Conservation (phyloP, 2,113 vertebrate species). For the Sardina pilchardus region DNA sequence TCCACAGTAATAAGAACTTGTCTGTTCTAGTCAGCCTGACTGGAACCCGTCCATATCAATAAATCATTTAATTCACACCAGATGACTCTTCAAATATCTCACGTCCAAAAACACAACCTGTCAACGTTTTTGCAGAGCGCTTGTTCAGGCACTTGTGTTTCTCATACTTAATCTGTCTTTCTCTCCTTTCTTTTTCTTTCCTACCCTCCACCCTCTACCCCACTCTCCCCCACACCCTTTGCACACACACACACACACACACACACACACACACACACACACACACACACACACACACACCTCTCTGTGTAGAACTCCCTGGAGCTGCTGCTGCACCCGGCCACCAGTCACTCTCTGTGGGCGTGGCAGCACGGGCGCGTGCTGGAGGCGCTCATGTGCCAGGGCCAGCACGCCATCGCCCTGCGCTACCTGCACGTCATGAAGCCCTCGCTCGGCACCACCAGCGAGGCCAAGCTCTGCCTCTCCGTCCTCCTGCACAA, state of each 20-base stretch:
- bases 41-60: background rate
- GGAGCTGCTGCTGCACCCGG: conserved; percentile 87
- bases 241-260: too few relatives aligned
- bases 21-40: background rate
- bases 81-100: background rate
- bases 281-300: background rate
- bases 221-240: background rate
- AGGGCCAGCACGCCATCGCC: conserved; percentile 81
- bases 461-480: conserved; percentile 78
- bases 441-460: conserved; percentile 77
- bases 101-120: background rate
- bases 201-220: background rate
- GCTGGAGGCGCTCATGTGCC: conserved; percentile 87
- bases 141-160: background rate
- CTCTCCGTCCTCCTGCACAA: conserved; percentile 90
- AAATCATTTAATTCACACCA: background rate
- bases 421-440: conserved; percentile 85
- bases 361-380: conserved; percentile 87
- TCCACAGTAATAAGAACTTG: background rate
- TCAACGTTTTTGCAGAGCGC: too few relatives aligned
- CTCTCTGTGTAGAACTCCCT: conserved; percentile 78
- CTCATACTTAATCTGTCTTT: background rate
- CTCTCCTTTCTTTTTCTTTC: too few relatives aligned
- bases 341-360: conserved; percentile 77
- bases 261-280: background rate